These are phyloP conservation scores for Polypterus senegalus DNA, from an alignment of 2,113 vertebrate species.

Conservation along the genomic window DNA sequence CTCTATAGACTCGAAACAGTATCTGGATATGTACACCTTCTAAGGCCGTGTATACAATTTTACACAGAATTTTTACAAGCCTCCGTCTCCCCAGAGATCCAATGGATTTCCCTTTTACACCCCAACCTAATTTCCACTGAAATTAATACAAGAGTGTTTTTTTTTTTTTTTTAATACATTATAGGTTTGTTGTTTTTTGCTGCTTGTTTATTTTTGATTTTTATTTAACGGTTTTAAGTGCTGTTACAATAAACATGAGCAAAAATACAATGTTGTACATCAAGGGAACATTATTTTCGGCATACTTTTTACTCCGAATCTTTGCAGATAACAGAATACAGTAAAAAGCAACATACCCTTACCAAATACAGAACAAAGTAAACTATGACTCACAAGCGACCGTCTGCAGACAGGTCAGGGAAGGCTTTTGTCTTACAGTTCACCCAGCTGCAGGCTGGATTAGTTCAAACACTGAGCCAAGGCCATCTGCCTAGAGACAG, in stretches of 20 bases:
- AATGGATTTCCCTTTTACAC: too few species aligned
- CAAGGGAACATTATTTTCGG: not conserved
- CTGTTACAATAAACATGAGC: not conserved
- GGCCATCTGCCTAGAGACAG: constrained; percentile 7
- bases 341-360: too few species aligned
- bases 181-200: not conserved
- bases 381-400: not conserved
- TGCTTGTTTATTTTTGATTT: not conserved
- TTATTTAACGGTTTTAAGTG: not conserved
- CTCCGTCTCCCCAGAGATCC: too few species aligned
- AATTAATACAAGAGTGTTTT: not conserved
- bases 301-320: not conserved
- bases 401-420: not conserved
- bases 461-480: not conserved
- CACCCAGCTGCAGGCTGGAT: not conserved
- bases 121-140: too few species aligned
- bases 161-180: not conserved
- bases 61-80: too few species aligned
- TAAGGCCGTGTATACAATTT: too few species aligned
- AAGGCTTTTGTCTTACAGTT: not conserved
- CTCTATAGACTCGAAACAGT: too few species aligned
- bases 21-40: too few species aligned
- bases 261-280: not conserved
- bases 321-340: not conserved
- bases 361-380: not conserved